These are phyloP conservation scores for Laspeyria flexula DNA, from an alignment of 2,888 invertebrate species.

Conservation along the genomic window DNA sequence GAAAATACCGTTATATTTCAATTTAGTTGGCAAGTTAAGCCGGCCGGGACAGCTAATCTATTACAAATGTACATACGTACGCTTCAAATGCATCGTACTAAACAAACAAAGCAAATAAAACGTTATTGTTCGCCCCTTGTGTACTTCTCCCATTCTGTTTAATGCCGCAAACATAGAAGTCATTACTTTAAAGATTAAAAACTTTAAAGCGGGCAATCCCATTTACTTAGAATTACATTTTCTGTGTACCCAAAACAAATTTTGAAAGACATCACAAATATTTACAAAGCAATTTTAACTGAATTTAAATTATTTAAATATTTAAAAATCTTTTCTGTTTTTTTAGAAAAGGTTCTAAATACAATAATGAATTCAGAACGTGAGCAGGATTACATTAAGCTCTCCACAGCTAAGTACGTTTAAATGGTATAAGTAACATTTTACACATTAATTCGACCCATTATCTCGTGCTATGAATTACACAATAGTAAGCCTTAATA, in stretches of 20 bases:
- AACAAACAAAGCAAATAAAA: slow-evolving; percentile 15
- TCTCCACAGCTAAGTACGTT: slow-evolving; percentile 23
- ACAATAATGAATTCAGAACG: slow-evolving; percentile 29
- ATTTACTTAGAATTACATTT: slow-evolving; percentile 4
- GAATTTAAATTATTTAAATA: slow-evolving; percentile 26
- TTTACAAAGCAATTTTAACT: slow-evolving; percentile 18
- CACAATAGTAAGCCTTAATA: background rate
- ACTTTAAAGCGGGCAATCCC: background rate
- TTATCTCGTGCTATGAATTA: slow-evolving; percentile 24
- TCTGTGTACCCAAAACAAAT: slow-evolving; percentile 2
- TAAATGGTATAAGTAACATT: slow-evolving; percentile 28
- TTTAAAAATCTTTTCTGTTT: slow-evolving; percentile 19
- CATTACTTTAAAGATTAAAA: slow-evolving; percentile 1
- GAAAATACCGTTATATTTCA: slow-evolving; percentile 18
- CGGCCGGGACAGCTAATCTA: slow-evolving; percentile 24
- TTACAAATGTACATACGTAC: slow-evolving; percentile 25
- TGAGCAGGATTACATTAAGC: slow-evolving; percentile 36
- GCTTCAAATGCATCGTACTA: slow-evolving; percentile 6
- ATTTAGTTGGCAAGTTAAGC: slow-evolving; percentile 17
- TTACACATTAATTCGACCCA: slow-evolving; percentile 18
- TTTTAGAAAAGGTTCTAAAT: slow-evolving; percentile 16
- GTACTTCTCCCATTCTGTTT: background rate
- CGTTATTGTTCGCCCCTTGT: slow-evolving; percentile 6
- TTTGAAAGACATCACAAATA: slow-evolving; percentile 5
- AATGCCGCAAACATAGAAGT: slow-evolving; percentile 2